Conservation (phyloP, 2,113 vertebrate genomes). For the Aythya baeri region DNA sequence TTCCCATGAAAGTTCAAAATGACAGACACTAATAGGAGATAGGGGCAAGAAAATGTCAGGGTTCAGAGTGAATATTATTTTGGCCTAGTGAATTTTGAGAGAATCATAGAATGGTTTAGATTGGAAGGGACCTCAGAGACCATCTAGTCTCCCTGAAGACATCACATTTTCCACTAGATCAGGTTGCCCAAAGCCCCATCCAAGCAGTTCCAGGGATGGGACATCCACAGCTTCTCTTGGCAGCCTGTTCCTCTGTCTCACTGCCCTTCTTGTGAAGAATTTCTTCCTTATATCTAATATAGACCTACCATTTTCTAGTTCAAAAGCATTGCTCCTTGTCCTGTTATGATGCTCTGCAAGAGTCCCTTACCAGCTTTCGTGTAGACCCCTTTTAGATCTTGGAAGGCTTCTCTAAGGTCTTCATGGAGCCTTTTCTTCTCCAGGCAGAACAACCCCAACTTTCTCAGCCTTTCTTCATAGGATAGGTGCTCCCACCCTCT, state of each 20-base stretch:
- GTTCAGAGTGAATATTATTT: neutral
- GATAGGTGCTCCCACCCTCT: neutral
- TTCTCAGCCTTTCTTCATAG: neutral
- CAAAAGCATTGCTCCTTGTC: neutral
- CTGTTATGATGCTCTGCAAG: neutral
- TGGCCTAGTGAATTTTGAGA: neutral
- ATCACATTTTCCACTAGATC: too few relatives aligned
- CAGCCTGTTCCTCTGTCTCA: neutral
- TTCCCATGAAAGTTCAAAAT: neutral
- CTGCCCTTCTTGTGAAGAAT: neutral
- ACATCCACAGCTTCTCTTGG: neutral
- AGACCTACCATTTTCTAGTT: neutral
- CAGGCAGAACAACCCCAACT: neutral
- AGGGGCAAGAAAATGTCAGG: neutral
- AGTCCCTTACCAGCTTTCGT: neutral
- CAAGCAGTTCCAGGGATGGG: neutral
- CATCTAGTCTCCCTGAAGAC: neutral
- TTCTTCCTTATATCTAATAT: neutral
- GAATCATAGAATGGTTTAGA: neutral
- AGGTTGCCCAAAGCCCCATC: neutral
- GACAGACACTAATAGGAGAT: neutral
- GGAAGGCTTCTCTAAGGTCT: neutral
- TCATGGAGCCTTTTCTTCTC: neutral
- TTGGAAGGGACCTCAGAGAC: neutral
- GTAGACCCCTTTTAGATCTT: neutral